Conservation (phyloP, 1,140 invertebrate genomes). For the Hyphantria cunea region DNA sequence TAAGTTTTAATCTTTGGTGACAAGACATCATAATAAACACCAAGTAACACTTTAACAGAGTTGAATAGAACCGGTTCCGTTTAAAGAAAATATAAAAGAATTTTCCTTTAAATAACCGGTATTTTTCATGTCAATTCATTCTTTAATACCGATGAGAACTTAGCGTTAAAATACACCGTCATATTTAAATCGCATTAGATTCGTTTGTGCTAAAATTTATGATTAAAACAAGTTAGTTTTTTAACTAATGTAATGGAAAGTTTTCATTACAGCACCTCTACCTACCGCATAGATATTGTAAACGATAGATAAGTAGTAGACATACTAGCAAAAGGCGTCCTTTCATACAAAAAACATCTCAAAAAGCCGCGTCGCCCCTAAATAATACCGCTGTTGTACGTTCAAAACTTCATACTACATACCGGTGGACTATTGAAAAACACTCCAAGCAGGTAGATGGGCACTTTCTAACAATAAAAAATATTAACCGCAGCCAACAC, state of each 20-base stretch:
- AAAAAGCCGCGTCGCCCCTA: conserved; percentile 41
- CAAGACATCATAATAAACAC: too few species aligned
- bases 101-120: too few species aligned
- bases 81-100: too few species aligned
- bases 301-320: neutral
- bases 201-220: too few species aligned
- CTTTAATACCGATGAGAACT: too few species aligned
- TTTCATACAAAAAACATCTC: conserved; percentile 6
- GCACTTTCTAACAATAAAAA: conserved; percentile 59
- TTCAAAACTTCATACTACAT: conserved; percentile 48
- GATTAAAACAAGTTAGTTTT: neutral
- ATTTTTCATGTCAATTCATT: too few species aligned
- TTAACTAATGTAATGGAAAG: neutral
- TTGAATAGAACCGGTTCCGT: too few species aligned
- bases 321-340: conserved; percentile 10
- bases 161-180: too few species aligned
- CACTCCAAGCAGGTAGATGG: conserved; percentile 41
- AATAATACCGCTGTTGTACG: conserved; percentile 55
- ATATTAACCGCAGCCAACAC: conserved; percentile 24
- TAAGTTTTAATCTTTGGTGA: too few species aligned
- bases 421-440: conserved; percentile 56
- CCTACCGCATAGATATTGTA: neutral
- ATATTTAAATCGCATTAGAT: too few species aligned
- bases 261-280: neutral
- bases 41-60: too few species aligned